Base-by-base conservation (phyloP, 2,113 vertebrate genomes). In the Galemys pyrenaicus region DNA sequence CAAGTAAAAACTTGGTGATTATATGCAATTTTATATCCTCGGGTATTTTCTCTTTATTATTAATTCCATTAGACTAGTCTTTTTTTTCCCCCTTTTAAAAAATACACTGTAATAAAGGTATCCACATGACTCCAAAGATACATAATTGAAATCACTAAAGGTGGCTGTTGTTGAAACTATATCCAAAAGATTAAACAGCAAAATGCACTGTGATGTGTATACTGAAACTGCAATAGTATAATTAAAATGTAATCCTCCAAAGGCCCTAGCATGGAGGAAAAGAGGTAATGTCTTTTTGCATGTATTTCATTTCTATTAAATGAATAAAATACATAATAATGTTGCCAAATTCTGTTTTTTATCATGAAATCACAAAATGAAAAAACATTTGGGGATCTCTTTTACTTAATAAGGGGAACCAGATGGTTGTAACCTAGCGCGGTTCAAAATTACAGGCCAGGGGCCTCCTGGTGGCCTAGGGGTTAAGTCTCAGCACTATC, bases 41-140 rank as follows among this genome's bases (percentile, higher is more conserved):
- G 24, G 67, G 81, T 94, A 86, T 74, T 91, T 90, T 68, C 75
- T 79, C 79, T 96, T 96, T 0, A 5, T 75, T 97, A 94, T 75
- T 56, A n/a, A n/a, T 92, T 97, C 97, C 94, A 84, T 79, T 96
- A 95, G 93, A 51, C 20, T 81, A 87, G 30, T 60, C 24, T 82
- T 30, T 89, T 32, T 79, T 78, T 95, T 62, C 51, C 58, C n/a
- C n/a, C n/a, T n/a, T 95, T 68, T 46, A 81, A 80, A 95, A 51
- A 73, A 67, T 60, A n/a, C 6, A 75, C 13, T 70, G 8, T 83
- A 93, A 79, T 86, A 89, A 94, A 54, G 9, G 32, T 16, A 82
- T 87, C 30, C 26, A 91, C 0, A 16, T 39, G 73, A 87, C 77
- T 81, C 74, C 77, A 75, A 1, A 41, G 35, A 73, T 39, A 22